Evolutionary conservation across 2,888 invertebrate genomes (phyloP).

Genomic region (Sphecodes monilicornis): DNA sequence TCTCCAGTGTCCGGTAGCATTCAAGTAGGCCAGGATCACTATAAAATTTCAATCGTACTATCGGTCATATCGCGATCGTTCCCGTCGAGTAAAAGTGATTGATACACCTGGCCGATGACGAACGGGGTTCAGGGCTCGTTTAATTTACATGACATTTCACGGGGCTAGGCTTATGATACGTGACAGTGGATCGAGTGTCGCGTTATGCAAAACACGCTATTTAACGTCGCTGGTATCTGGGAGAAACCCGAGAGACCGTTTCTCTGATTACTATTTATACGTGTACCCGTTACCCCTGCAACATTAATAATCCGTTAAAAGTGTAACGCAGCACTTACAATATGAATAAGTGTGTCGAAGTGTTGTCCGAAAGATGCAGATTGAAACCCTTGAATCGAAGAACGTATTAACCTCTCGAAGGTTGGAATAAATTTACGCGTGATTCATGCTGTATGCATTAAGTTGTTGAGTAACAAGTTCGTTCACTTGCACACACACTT

Average conservation of each 20-base stretch:
- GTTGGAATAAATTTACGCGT: background rate
- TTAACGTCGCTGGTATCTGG: constrained; percentile 31
- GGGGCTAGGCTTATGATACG: constrained; percentile 37
- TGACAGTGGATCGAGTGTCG: constrained; percentile 54
- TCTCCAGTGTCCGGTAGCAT: constrained; percentile 8
- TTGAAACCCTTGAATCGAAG: background rate
- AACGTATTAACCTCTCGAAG: constrained; percentile 5
- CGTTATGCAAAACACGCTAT: constrained; percentile 49
- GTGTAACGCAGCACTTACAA: background rate
- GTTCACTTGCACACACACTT: background rate
- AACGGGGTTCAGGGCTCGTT: constrained; percentile 39
- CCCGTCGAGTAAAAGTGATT: constrained; percentile 53
- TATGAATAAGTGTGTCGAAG: background rate
- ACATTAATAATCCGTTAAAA: constrained; percentile 5
- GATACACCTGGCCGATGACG: constrained; percentile 52
- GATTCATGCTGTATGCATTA: constrained; percentile 4
- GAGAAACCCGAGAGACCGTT: constrained; percentile 11
- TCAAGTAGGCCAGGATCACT: constrained; percentile 33
- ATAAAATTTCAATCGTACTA: constrained; percentile 34
- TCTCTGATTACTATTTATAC: constrained; percentile 10
- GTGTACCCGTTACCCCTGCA: background rate
- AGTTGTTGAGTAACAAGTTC: constrained; percentile 3
- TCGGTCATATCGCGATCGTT: constrained; percentile 44
- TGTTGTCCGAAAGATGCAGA: background rate
- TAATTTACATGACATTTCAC: constrained; percentile 47